Base-by-base conservation (phyloP, 2,113 vertebrate species). In the Scatophagus argus region DNA sequence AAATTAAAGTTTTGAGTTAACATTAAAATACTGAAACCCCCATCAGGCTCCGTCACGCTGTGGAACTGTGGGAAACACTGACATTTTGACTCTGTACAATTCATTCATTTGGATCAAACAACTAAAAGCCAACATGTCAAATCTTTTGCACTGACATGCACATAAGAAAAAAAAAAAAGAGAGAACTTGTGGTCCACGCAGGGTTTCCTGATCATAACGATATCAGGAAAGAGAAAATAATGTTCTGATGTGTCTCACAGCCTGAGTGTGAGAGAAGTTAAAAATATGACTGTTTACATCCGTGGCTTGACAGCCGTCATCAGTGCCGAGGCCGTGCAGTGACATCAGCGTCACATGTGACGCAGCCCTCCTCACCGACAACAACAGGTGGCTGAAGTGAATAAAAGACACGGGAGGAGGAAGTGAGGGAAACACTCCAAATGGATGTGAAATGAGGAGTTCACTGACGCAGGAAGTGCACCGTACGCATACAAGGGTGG, bases 341-440 rank as follows among this genome's bases (percentile, higher is more conserved):
- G 38, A 68, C 21, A 21, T 49, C 55, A 62, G 9, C 5, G 13
- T 7, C 38, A n/a, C 69, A 29, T 7, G 54, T 8, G n/a, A 31
- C 49, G 11, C 32, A 52, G 21, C 54, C 61, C 2, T 7, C 55
- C 31, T 38, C 61, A 12, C 21, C n/a, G 19, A 74, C 62, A 39
- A 39, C 55, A 38, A 61, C 62, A 68, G 70, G 70, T 55, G 78
- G 38, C 38, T 54, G 27, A 25, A 21, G 25, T 52, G 44, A 43
- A 23, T 12, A 23, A 36, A n/a, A n/a, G n/a, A n/a, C n/a, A n/a
- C n/a, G n/a, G n/a, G n/a, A n/a, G n/a, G n/a, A n/a, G 47, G 25
- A 77, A 52, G n/a, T 46, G n/a, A 32, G 60, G 34, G n/a, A 44
- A 16, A 59, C 34, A 38, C 21, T 2, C 14, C n/a, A 69, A 60